Evolutionary conservation across 2,888 invertebrate genomes (phyloP).

Genomic region (Xylota sylvarum): DNA sequence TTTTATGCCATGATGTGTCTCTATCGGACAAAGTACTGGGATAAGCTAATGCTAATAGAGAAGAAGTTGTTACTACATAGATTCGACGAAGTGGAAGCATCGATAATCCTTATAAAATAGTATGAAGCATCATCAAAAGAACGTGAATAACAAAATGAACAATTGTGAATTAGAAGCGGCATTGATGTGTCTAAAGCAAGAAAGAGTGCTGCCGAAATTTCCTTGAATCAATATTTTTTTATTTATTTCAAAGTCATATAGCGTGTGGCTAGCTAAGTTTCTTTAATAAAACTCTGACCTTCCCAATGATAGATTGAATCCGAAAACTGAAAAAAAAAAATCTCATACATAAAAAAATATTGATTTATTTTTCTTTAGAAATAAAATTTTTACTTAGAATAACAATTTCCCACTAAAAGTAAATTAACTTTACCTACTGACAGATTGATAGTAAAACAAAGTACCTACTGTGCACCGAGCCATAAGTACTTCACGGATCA

Average conservation of each 20-base stretch:
- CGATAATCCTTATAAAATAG: too few relatives aligned
- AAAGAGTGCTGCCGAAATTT: background rate
- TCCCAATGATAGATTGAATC: constrained; percentile 9
- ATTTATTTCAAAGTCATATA: constrained; percentile 10
- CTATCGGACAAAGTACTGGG: too few relatives aligned
- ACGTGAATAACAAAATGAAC: too few relatives aligned
- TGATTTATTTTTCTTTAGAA: constrained; percentile 17
- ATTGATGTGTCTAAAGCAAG: background rate
- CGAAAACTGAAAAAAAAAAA: background rate
- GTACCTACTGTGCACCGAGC: constrained; percentile 46
- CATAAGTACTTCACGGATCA: constrained; percentile 58
- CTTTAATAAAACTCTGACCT: constrained; percentile 1
- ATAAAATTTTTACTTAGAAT: constrained; percentile 28
- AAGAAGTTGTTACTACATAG: too few relatives aligned
- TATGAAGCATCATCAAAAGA: too few relatives aligned
- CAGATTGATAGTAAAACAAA: constrained; percentile 67
- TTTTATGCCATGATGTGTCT: too few relatives aligned
- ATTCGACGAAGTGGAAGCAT: too few relatives aligned
- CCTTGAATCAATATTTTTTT: background rate
- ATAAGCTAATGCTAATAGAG: too few relatives aligned
- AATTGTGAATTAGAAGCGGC: background rate
- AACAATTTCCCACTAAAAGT: constrained; percentile 46
- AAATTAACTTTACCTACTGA: constrained; percentile 66
- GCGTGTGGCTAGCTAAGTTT: background rate
- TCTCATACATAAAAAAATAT: background rate